A percentile compares a stretch with the other conserved stretches of the same genome.
phyloP scores from a whole-genome alignment of 2,113 vertebrate genomes.

The Pteronura brasiliensis region DNA sequence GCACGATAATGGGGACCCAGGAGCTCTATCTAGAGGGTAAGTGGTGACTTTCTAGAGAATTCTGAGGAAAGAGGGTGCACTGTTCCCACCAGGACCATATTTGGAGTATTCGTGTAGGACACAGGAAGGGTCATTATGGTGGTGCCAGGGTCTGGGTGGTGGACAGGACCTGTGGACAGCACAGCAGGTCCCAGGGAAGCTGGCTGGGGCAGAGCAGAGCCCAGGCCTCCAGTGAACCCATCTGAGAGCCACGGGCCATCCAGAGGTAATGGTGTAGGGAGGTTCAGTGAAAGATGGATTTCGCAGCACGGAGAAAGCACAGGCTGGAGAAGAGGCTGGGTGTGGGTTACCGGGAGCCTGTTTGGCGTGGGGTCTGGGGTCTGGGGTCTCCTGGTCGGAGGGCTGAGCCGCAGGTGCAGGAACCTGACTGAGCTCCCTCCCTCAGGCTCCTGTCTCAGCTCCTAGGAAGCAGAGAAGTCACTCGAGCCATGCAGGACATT shows the following conservation, averaged over 20 bases:
- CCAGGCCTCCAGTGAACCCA: rapidly evolving
- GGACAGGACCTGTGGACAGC: neutral
- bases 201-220: rapidly evolving
- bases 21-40: neutral
- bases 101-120: neutral
- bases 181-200: neutral
- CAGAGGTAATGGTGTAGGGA: rapidly evolving
- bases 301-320: neutral
- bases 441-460: neutral
- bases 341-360: too few species aligned
- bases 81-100: neutral
- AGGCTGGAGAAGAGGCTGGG: neutral
- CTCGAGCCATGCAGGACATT: rapidly evolving
- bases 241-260: rapidly evolving
- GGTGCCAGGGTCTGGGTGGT: neutral
- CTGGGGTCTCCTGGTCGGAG: neutral
- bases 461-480: rapidly evolving
- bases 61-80: neutral
- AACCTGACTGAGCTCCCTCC: neutral
- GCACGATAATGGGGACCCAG: rapidly evolving
- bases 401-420: neutral
- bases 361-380: rapidly evolving
- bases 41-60: neutral
- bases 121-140: rapidly evolving
- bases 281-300: too few species aligned